Evolutionary conservation across 2,113 vertebrate species (phyloP), one percentile per base, ranked within the genome.

Genomic region (Dasypus novemcinctus): DNA sequence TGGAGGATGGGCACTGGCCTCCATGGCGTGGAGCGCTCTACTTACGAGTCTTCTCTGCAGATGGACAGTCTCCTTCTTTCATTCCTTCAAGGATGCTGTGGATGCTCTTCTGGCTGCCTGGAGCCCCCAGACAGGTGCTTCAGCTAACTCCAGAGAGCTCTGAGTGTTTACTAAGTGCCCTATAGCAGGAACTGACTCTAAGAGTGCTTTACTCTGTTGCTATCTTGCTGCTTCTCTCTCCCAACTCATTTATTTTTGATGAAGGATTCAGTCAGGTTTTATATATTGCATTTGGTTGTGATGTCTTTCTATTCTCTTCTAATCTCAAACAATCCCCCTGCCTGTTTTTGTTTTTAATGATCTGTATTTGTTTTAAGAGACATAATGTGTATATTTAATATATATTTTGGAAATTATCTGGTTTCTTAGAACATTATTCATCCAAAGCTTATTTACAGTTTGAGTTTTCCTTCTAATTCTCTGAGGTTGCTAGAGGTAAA

Each of bases 391-490:
- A 59, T 72, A 87, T 18, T 71, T 90, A 33, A 38, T 83, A 41
- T 75, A 27, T 95, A 33, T 89, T 41, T 83, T 75, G 81, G 68
- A 64, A 90, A 59, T 72, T 94, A 25, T 8, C n/a, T 90, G 20
- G 6, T 88, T 79, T 92, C 52, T 49, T 63, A 68, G 75, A 94
- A 46, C 12, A 85, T 63, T 90, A 49, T 87, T 84, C 29, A 94
- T 74, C 14, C 21, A 90, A 80, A 95, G 69, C 46, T 78, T 81
- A 79, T 76, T 94, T 93, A n/a, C 57, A 92, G 0, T 90, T 95
- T 87, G 6, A 4, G 69, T 94, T 94, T 90, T 90, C 91, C 23
- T 94, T 95, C 86, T 8, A 95, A 2, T 88, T 85, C 57, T 94
- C 29, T 80, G 23, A 95, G 23, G 20, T 88, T 95, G 64, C 31